These are phyloP conservation scores for Globodera rostochiensis DNA, from an alignment of 1,140 invertebrate genomes.

Conservation along the genomic window DNA sequence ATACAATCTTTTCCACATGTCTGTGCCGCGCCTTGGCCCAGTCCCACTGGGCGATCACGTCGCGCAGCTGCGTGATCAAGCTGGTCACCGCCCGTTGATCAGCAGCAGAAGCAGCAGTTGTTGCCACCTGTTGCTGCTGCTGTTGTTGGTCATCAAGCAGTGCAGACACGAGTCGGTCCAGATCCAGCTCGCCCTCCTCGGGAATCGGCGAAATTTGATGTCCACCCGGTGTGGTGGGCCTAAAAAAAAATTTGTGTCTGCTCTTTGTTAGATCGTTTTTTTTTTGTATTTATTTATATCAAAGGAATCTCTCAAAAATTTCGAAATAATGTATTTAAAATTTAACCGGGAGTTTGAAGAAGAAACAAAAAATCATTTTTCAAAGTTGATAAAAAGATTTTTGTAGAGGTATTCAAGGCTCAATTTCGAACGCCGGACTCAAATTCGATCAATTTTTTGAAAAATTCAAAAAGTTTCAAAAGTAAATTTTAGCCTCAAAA, in stretches of 20 bases:
- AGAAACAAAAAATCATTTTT: too few species aligned
- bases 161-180: slow-evolving; percentile 8
- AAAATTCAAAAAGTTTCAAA: too few species aligned
- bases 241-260: background rate
- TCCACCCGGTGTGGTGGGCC: slow-evolving; percentile 2
- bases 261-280: too few species aligned
- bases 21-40: slow-evolving; percentile 23
- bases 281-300: too few species aligned
- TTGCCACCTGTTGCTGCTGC: background rate
- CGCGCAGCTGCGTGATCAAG: slow-evolving; percentile 19
- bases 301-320: too few species aligned
- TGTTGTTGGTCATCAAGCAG: background rate
- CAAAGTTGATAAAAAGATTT: too few species aligned
- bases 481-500: background rate
- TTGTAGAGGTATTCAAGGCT: too few species aligned
- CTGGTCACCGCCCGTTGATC: slow-evolving; percentile 6
- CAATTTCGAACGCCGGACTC: too few species aligned
- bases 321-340: too few species aligned
- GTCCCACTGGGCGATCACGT: slow-evolving; percentile 25
- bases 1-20: slow-evolving; percentile 22
- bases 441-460: too few species aligned
- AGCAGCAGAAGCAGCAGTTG: background rate
- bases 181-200: slow-evolving; percentile 11
- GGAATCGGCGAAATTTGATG: slow-evolving; percentile 20
- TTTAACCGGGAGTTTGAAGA: too few species aligned